These are phyloP conservation scores for Campylorhamphus procurvoides DNA, from an alignment of 2,113 vertebrate species.

Conservation along the genomic window DNA sequence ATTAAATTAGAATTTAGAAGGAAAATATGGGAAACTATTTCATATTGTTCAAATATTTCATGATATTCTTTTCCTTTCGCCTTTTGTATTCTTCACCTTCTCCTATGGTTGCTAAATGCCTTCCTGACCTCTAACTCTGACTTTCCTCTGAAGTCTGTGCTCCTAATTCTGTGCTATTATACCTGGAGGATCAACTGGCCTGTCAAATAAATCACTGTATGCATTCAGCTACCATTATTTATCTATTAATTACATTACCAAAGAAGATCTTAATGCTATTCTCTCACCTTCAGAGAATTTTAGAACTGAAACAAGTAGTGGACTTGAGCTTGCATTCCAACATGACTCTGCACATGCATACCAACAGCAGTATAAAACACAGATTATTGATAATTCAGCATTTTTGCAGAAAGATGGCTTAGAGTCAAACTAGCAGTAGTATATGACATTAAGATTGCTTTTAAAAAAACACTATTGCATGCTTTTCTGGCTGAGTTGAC, in stretches of 20 bases:
- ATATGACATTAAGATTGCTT: neutral
- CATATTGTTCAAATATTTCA: neutral
- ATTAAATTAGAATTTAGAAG: neutral
- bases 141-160: neutral
- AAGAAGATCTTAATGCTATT: neutral
- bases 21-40: neutral
- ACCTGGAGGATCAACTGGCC: neutral
- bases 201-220: neutral
- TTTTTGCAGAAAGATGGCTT: neutral
- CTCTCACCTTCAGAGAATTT: neutral
- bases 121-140: neutral
- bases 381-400: neutral
- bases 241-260: constrained; percentile 8
- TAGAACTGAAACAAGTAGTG: neutral
- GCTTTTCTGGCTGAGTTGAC: neutral
- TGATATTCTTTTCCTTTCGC: neutral
- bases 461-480: neutral
- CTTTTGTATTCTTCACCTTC: neutral
- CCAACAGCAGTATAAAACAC: neutral
- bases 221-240: constrained; percentile 8
- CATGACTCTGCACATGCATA: neutral
- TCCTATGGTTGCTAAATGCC: neutral
- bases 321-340: neutral
- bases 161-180: neutral
- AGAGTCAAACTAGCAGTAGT: neutral